Base-by-base conservation (phyloP, 2,797 vertebrate genomes). In the Catostomus latipinnis region DNA sequence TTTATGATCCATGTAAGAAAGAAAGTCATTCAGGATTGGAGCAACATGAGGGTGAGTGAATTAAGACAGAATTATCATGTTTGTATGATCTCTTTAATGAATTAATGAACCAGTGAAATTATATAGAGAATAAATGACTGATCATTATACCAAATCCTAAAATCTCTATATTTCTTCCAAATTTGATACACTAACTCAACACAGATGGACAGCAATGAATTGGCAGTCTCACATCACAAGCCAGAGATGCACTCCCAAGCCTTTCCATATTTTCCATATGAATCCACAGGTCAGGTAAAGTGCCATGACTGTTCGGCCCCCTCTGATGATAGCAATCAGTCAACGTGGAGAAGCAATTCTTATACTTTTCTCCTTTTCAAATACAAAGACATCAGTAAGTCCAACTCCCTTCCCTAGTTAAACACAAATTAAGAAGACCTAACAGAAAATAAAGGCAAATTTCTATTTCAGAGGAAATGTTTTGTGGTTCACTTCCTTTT, bases 341-440 rank as follows among this genome's bases (percentile, higher is more conserved):
- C 60, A 78, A 10, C 12, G 1, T 43, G 53, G 3, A 71, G 54
- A 68, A 72, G 12, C 69, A 70, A 45, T 72, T 67, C 72, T 49
- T 71, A 73, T 43, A 49, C 49, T 80, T 54, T 70, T 63, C 72
- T 60, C 53, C 52, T 69, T 61, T 79, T 75, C 74, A 76, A 53
- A 70, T 69, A 74, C 71, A 76, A 46, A 60, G 34, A 61, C n/a
- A 83, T 71, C 76, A 82, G 66, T 85, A 85, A 58, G 78, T 76
- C 57, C 80, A 84, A 67, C 87, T 86, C 83, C 22, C 82, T 76
- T 83, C 70, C 63, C 85, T 83, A 73, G 83, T 76, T 85, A 61
- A 82, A 76, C 81, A 87, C 82, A 90, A 85, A 91, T 84, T 88
- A 89, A 89, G 88, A 84, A 88, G 86, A 90, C 76, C 66, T 53